Percentiles rank a stretch among this genome's conserved stretches.
These are phyloP conservation scores for Pseudorasbora parva DNA, from an alignment of 2,113 vertebrate species.

Conservation along the genomic window DNA sequence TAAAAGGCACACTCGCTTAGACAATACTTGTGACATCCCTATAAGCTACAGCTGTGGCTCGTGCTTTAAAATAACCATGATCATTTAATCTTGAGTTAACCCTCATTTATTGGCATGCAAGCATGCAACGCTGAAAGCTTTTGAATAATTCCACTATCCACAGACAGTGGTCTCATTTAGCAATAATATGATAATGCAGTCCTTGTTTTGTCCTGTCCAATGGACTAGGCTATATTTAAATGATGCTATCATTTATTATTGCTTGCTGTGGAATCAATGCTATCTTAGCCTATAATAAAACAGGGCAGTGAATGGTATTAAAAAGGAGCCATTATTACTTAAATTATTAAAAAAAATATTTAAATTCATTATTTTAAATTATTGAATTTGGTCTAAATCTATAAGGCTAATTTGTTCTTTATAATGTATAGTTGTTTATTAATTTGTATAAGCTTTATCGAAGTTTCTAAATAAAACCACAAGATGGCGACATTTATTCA, in stretches of 20 bases:
- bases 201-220: not conserved
- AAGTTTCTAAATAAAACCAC: not conserved
- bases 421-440: not conserved
- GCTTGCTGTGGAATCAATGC: not conserved
- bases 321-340: not conserved
- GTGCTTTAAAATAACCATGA: constrained; percentile 27
- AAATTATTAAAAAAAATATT: not conserved
- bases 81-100: constrained; percentile 28
- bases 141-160: constrained; percentile 1
- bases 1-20: constrained; percentile 7
- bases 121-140: not conserved
- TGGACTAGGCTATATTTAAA: not conserved
- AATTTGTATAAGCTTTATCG: not conserved
- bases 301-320: not conserved
- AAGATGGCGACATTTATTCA: constrained; percentile 39
- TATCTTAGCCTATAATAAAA: not conserved
- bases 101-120: constrained; percentile 8
- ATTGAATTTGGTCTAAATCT: not conserved
- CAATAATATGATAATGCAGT: not conserved
- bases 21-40: not conserved
- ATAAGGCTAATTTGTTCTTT: not conserved
- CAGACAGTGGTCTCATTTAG: not conserved
- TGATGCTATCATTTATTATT: not conserved
- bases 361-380: not conserved
- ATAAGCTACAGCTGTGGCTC: not conserved